Evolutionary conservation across 2,113 vertebrate species (phyloP).

Genomic region (Tetrax tetrax): DNA sequence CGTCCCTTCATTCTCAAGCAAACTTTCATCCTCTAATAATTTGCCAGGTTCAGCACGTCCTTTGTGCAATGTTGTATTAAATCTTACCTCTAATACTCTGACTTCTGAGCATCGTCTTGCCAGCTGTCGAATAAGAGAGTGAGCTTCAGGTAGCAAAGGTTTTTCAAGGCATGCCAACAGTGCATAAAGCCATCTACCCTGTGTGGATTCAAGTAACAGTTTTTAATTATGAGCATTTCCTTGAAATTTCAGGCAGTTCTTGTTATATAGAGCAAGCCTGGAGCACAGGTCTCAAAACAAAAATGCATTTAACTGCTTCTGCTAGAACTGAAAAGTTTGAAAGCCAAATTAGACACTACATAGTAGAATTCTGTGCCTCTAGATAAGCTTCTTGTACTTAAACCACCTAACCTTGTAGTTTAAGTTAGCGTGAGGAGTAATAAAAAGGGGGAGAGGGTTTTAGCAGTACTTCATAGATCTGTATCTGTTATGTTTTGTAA

Average conservation of each 20-base stretch:
- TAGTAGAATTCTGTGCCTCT: background rate
- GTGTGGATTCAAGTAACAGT: background rate
- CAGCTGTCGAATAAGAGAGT: slow-evolving; percentile 94
- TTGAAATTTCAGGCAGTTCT: background rate
- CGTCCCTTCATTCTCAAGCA: background rate
- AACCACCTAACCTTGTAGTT: accelerated
- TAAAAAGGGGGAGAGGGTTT: background rate
- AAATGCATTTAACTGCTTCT: background rate
- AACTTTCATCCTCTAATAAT: background rate
- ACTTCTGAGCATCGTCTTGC: slow-evolving; percentile 91
- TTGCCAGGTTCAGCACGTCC: background rate
- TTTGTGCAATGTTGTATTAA: background rate
- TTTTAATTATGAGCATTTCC: background rate
- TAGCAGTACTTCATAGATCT: background rate
- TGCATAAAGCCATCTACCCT: slow-evolving; percentile 95
- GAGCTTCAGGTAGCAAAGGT: slow-evolving; percentile 93
- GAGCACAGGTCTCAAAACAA: background rate
- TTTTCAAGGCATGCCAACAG: slow-evolving; percentile 94
- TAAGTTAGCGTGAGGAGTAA: background rate
- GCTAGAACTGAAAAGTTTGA: background rate
- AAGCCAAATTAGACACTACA: background rate
- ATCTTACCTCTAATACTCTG: slow-evolving; percentile 85
- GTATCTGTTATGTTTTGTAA: background rate
- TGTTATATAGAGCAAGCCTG: background rate
- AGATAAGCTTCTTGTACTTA: background rate